Percentiles rank a stretch among this genome's conserved stretches.
phyloP scores from a whole-genome alignment of 2,888 invertebrate genomes.

The Timema podura region DNA sequence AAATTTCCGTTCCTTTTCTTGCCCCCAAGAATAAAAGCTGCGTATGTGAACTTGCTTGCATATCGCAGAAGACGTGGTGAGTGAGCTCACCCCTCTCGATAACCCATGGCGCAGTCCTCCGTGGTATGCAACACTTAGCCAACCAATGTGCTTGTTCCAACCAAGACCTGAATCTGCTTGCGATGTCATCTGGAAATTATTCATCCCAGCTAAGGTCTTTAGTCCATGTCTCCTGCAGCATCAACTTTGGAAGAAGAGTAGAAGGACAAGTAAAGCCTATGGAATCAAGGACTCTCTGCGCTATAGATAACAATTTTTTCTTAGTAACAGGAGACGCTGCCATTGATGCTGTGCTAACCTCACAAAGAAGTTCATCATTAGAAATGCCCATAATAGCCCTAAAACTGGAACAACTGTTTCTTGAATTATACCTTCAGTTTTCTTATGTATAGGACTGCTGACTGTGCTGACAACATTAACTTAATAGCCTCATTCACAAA shows the following conservation, averaged over 20 bases:
- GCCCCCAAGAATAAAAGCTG: neutral
- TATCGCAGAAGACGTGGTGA: neutral
- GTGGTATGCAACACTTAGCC: neutral
- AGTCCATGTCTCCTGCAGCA: neutral
- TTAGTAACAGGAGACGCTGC: neutral
- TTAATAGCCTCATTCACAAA: too few relatives aligned
- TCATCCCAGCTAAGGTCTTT: too few relatives aligned
- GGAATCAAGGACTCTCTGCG: neutral
- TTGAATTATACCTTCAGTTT: neutral
- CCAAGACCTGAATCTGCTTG: neutral
- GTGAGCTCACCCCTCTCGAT: neutral
- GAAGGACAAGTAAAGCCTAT: conserved; percentile 1
- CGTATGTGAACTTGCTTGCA: neutral
- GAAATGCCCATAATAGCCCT: neutral
- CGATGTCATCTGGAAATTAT: too few relatives aligned
- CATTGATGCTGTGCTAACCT: neutral
- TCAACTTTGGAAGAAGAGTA: neutral
- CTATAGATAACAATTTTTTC: neutral
- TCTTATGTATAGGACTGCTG: neutral
- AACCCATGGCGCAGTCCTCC: neutral
- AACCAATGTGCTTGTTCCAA: neutral
- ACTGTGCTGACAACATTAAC: neutral
- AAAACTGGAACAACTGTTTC: neutral
- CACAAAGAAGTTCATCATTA: neutral
- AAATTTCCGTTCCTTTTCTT: neutral